Conservation (phyloP, 2,113 vertebrate genomes). For the Anhinga anhinga region DNA sequence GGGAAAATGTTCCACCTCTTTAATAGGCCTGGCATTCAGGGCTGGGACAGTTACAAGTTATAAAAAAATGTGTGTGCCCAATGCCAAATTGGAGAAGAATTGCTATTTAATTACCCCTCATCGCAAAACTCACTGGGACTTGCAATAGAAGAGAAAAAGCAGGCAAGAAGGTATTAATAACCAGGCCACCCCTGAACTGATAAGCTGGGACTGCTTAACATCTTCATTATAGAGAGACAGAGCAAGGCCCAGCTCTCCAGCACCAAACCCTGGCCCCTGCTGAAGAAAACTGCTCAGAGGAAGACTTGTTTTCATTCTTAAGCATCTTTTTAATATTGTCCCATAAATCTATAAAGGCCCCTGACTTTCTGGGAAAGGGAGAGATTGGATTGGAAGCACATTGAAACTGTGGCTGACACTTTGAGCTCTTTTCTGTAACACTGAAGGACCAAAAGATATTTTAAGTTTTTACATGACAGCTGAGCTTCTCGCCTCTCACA, state of each 20-base stretch:
- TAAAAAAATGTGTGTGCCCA: not conserved
- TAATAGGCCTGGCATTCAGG: not conserved
- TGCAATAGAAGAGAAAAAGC: not conserved
- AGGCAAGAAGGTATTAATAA: not conserved
- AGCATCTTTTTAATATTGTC: not conserved
- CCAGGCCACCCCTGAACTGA: not conserved
- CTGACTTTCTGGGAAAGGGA: not conserved
- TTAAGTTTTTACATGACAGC: conserved; percentile 2
- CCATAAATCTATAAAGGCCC: conserved; percentile 11
- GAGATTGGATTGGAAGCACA: not conserved
- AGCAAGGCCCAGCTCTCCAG: not conserved
- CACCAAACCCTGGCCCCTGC: not conserved
- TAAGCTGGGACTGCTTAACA: not conserved
- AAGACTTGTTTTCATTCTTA: not conserved
- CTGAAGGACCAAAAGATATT: conserved; percentile 48
- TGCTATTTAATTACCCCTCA: not conserved
- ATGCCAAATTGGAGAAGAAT: not conserved
- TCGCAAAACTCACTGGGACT: not conserved
- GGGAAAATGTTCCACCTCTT: not conserved
- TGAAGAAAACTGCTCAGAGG: not conserved
- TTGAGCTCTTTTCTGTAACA: not conserved
- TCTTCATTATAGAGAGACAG: not conserved
- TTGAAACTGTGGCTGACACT: not conserved
- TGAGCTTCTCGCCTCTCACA: not conserved
- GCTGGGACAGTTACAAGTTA: not conserved